Evolutionary conservation across 2,113 vertebrate genomes (phyloP).

Genomic region (Oostethus manadensis): DNA sequence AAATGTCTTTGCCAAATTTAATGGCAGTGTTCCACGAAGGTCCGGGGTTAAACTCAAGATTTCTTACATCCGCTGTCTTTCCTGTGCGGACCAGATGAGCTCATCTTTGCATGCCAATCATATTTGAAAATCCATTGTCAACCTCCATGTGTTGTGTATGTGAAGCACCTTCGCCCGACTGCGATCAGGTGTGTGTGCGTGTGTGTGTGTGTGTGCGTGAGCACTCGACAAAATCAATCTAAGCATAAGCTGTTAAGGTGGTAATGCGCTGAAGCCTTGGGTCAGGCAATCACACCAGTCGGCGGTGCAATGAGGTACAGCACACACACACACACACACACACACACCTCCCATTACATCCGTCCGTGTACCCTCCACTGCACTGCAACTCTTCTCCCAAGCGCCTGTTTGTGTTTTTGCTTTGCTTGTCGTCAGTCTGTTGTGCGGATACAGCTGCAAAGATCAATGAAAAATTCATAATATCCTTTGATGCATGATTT

Average conservation of each 20-base stretch:
- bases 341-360: constrained; percentile 16
- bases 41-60: background rate
- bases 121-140: constrained; percentile 23
- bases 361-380: background rate
- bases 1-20: too few relatives aligned
- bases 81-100: background rate
- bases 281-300: constrained; percentile 51
- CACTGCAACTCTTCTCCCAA: constrained; percentile 28
- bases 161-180: constrained; percentile 14
- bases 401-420: constrained; percentile 39
- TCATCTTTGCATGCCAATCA: background rate
- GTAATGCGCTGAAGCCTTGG: constrained; percentile 41
- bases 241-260: constrained; percentile 35
- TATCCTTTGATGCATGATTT: constrained; percentile 28
- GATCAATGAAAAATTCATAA: constrained; percentile 39
- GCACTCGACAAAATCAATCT: constrained; percentile 35
- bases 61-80: background rate
- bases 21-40: background rate
- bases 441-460: constrained; percentile 32
- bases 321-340: constrained; percentile 14
- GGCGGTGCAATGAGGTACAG: constrained; percentile 28
- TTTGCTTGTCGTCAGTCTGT: constrained; percentile 28
- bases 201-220: constrained; percentile 4
- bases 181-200: constrained; percentile 5
- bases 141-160: constrained; percentile 19